A percentile compares a stretch with the other conserved stretches of the same genome.
These are phyloP conservation scores for Drosophila pseudotakahashii DNA, from an alignment of 2,888 invertebrate genomes.

Conservation along the genomic window DNA sequence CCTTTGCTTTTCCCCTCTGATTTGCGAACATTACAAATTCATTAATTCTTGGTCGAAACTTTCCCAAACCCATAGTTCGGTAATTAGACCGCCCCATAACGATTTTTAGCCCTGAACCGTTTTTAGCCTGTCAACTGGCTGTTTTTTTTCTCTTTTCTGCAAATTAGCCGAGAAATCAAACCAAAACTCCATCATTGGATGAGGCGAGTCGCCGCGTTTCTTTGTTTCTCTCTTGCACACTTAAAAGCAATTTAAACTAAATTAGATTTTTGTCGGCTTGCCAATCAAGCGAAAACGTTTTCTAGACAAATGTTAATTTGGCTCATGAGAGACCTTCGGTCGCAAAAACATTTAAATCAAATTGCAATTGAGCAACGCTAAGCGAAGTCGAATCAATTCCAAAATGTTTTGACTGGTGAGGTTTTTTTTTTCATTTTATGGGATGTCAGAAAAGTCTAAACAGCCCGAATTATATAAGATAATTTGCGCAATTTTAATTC, in stretches of 20 bases:
- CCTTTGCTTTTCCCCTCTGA: background rate
- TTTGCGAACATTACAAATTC: slow-evolving; percentile 21
- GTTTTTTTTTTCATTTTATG: slow-evolving; percentile 1
- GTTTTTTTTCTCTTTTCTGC: slow-evolving; percentile 24
- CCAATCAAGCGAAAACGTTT: slow-evolving; percentile 61
- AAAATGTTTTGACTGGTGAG: slow-evolving; percentile 34
- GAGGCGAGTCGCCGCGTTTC: slow-evolving; percentile 35
- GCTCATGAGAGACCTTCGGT: slow-evolving; percentile 45
- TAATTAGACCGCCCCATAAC: slow-evolving; percentile 50
- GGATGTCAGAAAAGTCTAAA: slow-evolving; percentile 37
- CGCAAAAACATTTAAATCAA: slow-evolving; percentile 39
- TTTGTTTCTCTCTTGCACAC: slow-evolving; percentile 55
- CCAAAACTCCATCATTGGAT: slow-evolving; percentile 37
- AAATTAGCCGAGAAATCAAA: slow-evolving; percentile 41
- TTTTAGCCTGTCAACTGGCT: slow-evolving; percentile 23
- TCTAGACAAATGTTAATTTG: slow-evolving; percentile 53
- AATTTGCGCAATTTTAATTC: slow-evolving; percentile 58
- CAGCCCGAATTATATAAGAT: slow-evolving; percentile 58
- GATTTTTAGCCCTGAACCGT: slow-evolving; percentile 36
- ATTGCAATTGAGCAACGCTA: slow-evolving; percentile 41
- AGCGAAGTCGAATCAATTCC: slow-evolving; percentile 35
- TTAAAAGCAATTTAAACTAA: slow-evolving; percentile 76
- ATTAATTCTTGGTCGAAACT: slow-evolving; percentile 40
- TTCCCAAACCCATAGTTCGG: slow-evolving; percentile 32
- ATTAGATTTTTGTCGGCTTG: slow-evolving; percentile 66